phyloP scores from a whole-genome alignment of 2,797 vertebrate genomes.

The Onychomys arenicola region DNA sequence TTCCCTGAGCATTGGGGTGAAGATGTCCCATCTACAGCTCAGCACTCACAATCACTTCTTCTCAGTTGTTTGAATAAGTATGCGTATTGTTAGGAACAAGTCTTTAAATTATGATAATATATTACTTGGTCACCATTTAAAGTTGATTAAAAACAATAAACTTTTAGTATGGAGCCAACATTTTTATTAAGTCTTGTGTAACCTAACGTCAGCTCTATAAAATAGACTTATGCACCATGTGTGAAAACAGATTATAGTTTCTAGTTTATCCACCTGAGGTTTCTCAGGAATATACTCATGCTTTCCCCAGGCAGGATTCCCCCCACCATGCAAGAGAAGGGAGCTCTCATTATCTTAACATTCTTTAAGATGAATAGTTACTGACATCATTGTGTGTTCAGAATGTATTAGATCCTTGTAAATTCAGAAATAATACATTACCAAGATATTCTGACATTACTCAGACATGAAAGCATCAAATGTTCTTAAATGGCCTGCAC shows the following conservation, averaged over 20 bases:
- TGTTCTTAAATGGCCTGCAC: not conserved
- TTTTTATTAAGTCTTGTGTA: slow-evolving; percentile 27
- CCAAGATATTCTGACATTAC: not conserved
- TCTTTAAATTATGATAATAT: slow-evolving; percentile 14
- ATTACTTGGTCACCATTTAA: slow-evolving; percentile 13
- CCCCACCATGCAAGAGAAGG: not conserved
- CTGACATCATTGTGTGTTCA: not conserved
- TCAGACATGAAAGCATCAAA: slow-evolving; percentile 6
- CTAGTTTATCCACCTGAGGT: not conserved
- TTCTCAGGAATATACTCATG: not conserved
- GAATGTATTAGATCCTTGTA: not conserved
- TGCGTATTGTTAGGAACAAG: not conserved
- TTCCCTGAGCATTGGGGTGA: not conserved
- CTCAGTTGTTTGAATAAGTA: not conserved
- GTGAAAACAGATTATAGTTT: not conserved
- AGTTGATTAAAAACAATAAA: not conserved
- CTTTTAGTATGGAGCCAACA: not conserved
- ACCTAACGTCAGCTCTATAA: not conserved
- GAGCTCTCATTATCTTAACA: not conserved
- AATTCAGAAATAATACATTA: not conserved
- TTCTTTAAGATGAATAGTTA: not conserved
- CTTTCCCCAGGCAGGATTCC: not conserved
- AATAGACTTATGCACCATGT: not conserved
- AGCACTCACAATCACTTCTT: not conserved
- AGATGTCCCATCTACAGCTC: not conserved